phyloP scores from a whole-genome alignment of 2,797 vertebrate species.

The Gephyroberyx darwinii region DNA sequence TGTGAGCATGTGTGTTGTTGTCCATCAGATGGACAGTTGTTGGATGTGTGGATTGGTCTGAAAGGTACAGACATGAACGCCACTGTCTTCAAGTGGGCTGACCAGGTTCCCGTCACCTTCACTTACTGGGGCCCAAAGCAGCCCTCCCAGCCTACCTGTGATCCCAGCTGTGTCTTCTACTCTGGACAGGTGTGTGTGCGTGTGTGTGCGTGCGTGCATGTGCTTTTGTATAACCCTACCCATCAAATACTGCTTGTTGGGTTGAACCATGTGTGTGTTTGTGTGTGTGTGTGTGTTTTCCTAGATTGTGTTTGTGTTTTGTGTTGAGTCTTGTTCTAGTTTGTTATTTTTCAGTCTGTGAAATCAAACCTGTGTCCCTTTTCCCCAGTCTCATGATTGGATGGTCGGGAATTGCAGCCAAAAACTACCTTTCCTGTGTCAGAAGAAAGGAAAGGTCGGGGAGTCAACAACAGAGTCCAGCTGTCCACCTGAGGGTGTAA shows the following conservation, averaged over 20 bases:
- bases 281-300: background rate
- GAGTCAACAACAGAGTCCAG: constrained; percentile 67
- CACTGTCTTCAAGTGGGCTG: constrained; percentile 87
- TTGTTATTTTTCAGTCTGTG: constrained; percentile 7
- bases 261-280: background rate
- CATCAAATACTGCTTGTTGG: background rate
- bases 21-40: constrained; percentile 68
- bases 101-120: constrained; percentile 82
- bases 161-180: constrained; percentile 88
- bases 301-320: constrained; percentile 13
- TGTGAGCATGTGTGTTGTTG: constrained; percentile 18
- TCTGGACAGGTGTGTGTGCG: constrained; percentile 60
- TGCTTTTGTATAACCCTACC: background rate
- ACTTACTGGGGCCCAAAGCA: constrained; percentile 90
- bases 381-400: constrained; percentile 81
- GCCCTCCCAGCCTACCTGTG: constrained; percentile 76
- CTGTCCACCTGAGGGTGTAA: constrained; percentile 85
- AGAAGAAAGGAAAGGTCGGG: constrained; percentile 84
- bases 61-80: constrained; percentile 64
- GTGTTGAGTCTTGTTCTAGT: constrained; percentile 2
- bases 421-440: constrained; percentile 87
- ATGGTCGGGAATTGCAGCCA: constrained; percentile 81
- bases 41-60: constrained; percentile 90
- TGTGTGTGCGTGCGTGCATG: background rate
- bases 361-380: constrained; percentile 30